Evolutionary conservation across 2,797 vertebrate species (phyloP).

Genomic region (Melanotaenia trifasciata): DNA sequence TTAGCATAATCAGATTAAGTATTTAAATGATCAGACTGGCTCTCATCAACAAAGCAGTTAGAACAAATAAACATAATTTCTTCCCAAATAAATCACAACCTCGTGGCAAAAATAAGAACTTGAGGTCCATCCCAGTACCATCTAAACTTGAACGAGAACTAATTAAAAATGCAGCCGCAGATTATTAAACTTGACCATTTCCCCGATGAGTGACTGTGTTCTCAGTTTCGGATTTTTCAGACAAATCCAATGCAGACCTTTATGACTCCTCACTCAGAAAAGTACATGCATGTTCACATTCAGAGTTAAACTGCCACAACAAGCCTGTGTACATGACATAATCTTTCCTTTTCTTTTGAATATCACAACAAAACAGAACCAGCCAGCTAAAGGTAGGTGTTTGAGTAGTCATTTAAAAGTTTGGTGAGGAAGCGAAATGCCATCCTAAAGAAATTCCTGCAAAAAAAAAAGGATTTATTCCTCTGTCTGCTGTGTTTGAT

Average conservation of each 20-base stretch:
- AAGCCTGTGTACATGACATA: background rate
- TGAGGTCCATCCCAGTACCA: background rate
- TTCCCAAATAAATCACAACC: background rate
- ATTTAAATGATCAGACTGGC: background rate
- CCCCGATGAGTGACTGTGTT: too few relatives aligned
- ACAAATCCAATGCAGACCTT: too few relatives aligned
- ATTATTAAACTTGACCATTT: too few relatives aligned
- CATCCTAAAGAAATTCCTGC: background rate
- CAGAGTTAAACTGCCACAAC: too few relatives aligned
- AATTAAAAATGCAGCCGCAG: too few relatives aligned
- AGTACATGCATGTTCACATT: too few relatives aligned
- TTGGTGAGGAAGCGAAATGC: background rate
- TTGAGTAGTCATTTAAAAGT: background rate
- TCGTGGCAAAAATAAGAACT: background rate
- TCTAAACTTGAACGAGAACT: background rate
- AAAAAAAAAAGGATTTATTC: too few relatives aligned
- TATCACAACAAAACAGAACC: background rate
- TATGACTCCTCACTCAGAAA: too few relatives aligned
- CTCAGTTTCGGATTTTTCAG: too few relatives aligned
- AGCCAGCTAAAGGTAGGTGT: background rate
- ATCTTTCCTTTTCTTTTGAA: background rate
- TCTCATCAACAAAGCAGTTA: background rate
- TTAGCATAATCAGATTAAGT: background rate
- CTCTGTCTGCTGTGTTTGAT: constrained; percentile 1
- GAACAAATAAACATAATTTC: background rate